Base-by-base conservation (phyloP, 2,888 invertebrate species). In the Scaptomyza tumidula region DNA sequence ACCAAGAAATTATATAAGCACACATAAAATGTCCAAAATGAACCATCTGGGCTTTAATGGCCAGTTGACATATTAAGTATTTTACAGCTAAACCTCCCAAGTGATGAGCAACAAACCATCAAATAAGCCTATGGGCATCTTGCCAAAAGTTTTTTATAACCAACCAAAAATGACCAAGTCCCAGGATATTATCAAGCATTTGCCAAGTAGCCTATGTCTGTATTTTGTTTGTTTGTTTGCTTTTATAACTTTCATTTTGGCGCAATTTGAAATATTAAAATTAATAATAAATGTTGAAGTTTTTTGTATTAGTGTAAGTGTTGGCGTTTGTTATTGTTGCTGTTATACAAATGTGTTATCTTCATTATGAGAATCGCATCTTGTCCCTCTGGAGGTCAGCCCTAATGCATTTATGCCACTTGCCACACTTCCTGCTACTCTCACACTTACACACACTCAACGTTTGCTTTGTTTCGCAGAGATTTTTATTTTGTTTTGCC, bases 251-350 rank as follows among this genome's bases (percentile, higher is more conserved):
- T 13, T n/a, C n/a, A 35, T 35, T 50, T 56, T 9, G 44, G 55
- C 53, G 56, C 78, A 84, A 78, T 86, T 84, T 84, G 66, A 75
- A 69, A 78, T 78, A 84, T 86, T 86, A 84, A 84, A 84, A 84
- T 84, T 74, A 84, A 86, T 84, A 84, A 86, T 84, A 70, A 80
- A 86, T 84, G 85, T 48, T 67, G 70, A 75, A 62, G 68, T 73
- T 66, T 68, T 76, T 85, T 71, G 70, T 50, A 53, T 63, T 54
- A 59, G 54, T 60, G 53, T 63, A 50, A 59, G 54, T 60, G 14
- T 16, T 41, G 6, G 45, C 19, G 48, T 43, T 14, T 29, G 3
- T 16, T 70, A 44, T 29, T 29, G 1, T 16, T 31, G 7, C 11
- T 13, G 14, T 45, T 64, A 53, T 57, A 68, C 57, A 74, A 80